Evolutionary conservation across 2,888 invertebrate genomes (phyloP).

Genomic region (Lissocephala sabroskyi): DNA sequence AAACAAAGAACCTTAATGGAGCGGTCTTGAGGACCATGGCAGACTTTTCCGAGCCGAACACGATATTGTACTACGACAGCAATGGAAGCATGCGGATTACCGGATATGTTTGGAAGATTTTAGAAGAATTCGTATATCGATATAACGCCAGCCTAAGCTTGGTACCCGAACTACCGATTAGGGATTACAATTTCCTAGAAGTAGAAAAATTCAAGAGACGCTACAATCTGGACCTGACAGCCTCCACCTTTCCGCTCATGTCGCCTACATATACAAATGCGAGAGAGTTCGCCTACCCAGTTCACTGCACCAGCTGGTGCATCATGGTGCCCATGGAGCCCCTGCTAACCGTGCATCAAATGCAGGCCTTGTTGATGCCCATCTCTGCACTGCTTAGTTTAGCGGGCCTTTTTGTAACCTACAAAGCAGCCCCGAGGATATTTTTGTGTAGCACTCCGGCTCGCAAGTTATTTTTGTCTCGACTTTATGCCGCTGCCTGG

Average conservation of each 20-base stretch:
- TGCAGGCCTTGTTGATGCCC: too few species aligned
- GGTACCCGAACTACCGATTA: neutral
- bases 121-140: slow-evolving; percentile 23
- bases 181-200: slow-evolving; percentile 18
- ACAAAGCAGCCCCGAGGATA: slow-evolving; percentile 7
- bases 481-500: slow-evolving; percentile 15
- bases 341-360: too few species aligned
- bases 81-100: slow-evolving; percentile 11
- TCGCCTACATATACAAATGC: slow-evolving; percentile 5
- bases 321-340: slow-evolving; percentile 41
- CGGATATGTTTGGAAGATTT: slow-evolving; percentile 43
- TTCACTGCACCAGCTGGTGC: slow-evolving; percentile 37
- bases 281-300: slow-evolving; percentile 33
- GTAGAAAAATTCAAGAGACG: slow-evolving; percentile 22
- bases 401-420: slow-evolving; percentile 12
- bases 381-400: slow-evolving; percentile 7
- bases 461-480: neutral
- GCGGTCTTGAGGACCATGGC: slow-evolving; percentile 30
- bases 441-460: neutral
- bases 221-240: slow-evolving; percentile 32
- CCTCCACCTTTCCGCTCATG: slow-evolving; percentile 28
- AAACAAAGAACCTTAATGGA: slow-evolving; percentile 23
- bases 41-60: slow-evolving; percentile 44
- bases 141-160: slow-evolving; percentile 36
- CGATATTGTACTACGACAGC: slow-evolving; percentile 32